phyloP scores from a whole-genome alignment of 2,888 invertebrate genomes.

The Mongoloraphidia duomilia region DNA sequence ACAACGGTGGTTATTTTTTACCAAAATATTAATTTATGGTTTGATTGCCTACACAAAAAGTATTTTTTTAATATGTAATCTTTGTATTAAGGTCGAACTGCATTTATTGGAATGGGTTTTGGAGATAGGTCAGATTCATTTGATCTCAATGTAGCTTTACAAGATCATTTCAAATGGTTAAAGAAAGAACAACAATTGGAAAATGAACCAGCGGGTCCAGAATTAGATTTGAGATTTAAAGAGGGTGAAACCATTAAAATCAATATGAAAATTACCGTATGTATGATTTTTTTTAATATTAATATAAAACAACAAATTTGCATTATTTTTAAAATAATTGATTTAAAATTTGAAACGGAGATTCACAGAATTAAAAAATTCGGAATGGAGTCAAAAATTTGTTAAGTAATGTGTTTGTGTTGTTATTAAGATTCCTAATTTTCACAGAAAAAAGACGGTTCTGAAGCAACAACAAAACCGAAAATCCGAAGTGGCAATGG shows the following conservation, averaged over 20 bases:
- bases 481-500: conserved; percentile 39
- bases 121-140: conserved; percentile 97
- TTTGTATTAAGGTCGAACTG: conserved; percentile 49
- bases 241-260: conserved; percentile 99
- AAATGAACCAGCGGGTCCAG: conserved; percentile 66
- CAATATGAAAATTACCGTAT: conserved; percentile 90
- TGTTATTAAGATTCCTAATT: conserved; percentile 9
- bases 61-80: neutral
- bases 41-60: neutral
- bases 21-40: neutral
- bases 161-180: conserved; percentile 94
- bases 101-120: conserved; percentile 95
- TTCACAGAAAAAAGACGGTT: conserved; percentile 74
- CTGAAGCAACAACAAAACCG: conserved; percentile 48
- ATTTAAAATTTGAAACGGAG: neutral
- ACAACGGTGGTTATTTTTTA: conserved; percentile 50
- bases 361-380: neutral
- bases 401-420: neutral
- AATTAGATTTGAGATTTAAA: conserved; percentile 92
- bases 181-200: conserved; percentile 68
- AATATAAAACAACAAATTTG: conserved; percentile 1
- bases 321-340: neutral
- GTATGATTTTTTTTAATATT: conserved; percentile 19
- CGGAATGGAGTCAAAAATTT: neutral
- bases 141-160: conserved; percentile 94